phyloP scores from a whole-genome alignment of 2,888 invertebrate genomes.

The Melinaea menophilus region DNA sequence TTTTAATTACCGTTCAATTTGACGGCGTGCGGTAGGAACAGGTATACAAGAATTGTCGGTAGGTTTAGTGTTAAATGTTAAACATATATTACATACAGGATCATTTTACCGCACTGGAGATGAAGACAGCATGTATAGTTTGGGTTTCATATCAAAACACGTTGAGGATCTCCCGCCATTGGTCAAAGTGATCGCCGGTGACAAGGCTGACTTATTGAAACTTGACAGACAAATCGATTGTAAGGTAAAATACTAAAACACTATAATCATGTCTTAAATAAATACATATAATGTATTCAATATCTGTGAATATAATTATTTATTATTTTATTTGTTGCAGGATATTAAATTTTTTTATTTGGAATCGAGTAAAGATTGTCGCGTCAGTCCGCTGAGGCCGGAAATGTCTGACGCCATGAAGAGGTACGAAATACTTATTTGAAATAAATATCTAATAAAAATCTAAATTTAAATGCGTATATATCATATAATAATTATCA shows the following conservation, averaged over 20 bases:
- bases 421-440: conserved; percentile 61
- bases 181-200: conserved; percentile 81
- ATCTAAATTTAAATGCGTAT: no score
- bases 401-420: conserved; percentile 82
- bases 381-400: conserved; percentile 82
- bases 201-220: conserved; percentile 75
- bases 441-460: neutral
- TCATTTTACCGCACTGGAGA: conserved; percentile 84
- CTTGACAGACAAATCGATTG: conserved; percentile 81
- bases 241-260: conserved; percentile 50
- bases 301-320: neutral
- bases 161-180: conserved; percentile 89
- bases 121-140: conserved; percentile 85
- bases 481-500: no score
- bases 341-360: conserved; percentile 85
- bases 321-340: conserved; percentile 42
- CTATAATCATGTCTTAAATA: neutral
- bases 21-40: no score
- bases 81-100: conserved; percentile 60
- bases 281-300: neutral
- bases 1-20: no score
- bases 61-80: neutral
- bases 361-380: conserved; percentile 83
- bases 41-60: no score
- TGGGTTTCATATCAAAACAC: conserved; percentile 91